Evolutionary conservation across 2,888 invertebrate genomes (phyloP), one percentile per base, ranked within the genome.

Genomic region (Glyphotaelius pellucidus): DNA sequence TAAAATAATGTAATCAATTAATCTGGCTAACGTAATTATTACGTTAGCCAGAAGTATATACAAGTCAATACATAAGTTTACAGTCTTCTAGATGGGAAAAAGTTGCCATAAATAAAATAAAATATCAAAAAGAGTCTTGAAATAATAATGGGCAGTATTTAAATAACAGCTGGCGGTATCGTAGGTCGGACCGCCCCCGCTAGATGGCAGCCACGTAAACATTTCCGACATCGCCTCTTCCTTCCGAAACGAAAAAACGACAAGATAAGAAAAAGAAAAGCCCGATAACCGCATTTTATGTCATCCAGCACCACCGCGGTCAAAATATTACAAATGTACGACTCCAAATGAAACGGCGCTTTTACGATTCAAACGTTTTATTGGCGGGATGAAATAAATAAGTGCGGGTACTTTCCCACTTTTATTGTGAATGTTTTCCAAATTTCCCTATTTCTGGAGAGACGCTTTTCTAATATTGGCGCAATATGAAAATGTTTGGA

Each of bases 301-400:
- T 81, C 81, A 90, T 80, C 81, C 81, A 42, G 90, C 42, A 47
- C 15, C 47, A n/a, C 52, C 31, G 81, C 30, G 81, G 81, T 81
- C 80, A 90, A 90, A 90, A 89, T 81, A 90, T 81, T 90, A 90
- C 90, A 90, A 90, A 90, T 81, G 90, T 90, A 81, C 89, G 81
- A 81, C 90, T 89, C 38, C 30, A 80, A 80, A 89, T 80, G 80
- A 89, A 80, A 89, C 42, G 89, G 80, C 19, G 52, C 80, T 90
- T 90, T 90, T 90, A 90, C 90, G 90, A 90, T 90, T 81, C 81
- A 47, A 81, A 81, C 90, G 90, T 90, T 90, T 90, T 81, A 89
- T 79, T 89, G 79, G 88, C 88, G 88, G 79, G 79, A 32, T 79
- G 88, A 79, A 89, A 89, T 89, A 89, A 79, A 89, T 88, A 88